These are phyloP conservation scores for Eurois occulta DNA, from an alignment of 2,888 invertebrate genomes.

Conservation along the genomic window DNA sequence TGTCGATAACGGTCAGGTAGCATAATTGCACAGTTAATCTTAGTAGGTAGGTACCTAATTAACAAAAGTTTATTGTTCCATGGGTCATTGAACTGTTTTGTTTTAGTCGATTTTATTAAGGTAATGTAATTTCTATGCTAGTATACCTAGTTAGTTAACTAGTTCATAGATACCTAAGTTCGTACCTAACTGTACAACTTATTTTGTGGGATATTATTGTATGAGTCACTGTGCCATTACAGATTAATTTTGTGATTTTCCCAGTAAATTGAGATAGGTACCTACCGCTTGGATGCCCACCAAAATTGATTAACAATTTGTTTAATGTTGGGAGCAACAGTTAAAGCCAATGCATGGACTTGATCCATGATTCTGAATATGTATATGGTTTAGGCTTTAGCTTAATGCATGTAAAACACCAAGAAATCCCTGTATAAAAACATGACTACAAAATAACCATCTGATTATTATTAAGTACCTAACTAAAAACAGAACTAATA, in stretches of 20 bases:
- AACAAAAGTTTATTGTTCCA: constrained; percentile 33
- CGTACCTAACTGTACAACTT: not conserved
- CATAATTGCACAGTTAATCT: constrained; percentile 31
- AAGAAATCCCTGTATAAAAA: not conserved
- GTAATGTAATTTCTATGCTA: not conserved
- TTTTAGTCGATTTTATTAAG: constrained; percentile 1
- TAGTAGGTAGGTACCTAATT: constrained; percentile 7
- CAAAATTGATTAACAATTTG: not conserved
- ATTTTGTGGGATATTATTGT: constrained; percentile 2
- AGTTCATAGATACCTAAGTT: not conserved
- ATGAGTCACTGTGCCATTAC: not conserved
- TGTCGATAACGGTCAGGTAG: constrained; percentile 4
- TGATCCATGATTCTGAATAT: too few species aligned
- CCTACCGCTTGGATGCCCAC: not conserved
- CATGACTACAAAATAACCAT: not conserved
- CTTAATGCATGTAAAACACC: not conserved
- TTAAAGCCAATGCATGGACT: not conserved
- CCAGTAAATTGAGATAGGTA: not conserved
- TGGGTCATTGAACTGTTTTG: constrained; percentile 18
- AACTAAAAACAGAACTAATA: not conserved
- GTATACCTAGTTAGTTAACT: not conserved
- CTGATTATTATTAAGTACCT: not conserved
- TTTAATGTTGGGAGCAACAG: not conserved
- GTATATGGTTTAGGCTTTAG: too few species aligned
- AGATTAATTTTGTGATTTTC: not conserved